Conservation (phyloP, 2,797 vertebrate genomes). For the Sebastes oblongus region DNA sequence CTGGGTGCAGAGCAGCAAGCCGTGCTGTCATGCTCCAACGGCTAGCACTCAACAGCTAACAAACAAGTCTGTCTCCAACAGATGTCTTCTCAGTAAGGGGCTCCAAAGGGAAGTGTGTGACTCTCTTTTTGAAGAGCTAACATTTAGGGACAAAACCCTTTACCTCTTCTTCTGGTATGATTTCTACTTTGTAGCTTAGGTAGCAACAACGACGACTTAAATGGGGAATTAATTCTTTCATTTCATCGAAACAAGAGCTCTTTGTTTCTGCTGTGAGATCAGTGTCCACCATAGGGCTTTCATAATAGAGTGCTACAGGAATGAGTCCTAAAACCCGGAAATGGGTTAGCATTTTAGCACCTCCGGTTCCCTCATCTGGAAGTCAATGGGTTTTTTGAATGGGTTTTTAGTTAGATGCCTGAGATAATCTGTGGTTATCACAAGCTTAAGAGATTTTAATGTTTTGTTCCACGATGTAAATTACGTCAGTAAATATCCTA, state of each 20-base stretch:
- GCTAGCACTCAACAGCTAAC: constrained; percentile 17
- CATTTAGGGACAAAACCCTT: constrained; percentile 8
- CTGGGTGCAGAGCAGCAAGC: constrained; percentile 7
- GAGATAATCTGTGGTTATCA: too few species aligned
- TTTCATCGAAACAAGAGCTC: constrained; percentile 46
- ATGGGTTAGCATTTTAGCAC: too few species aligned
- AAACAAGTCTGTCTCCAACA: constrained; percentile 59
- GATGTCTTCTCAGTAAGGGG: constrained; percentile 52
- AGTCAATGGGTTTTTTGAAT: too few species aligned
- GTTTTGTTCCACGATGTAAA: too few species aligned
- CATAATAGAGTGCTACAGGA: too few species aligned
- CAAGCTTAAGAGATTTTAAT: too few species aligned
- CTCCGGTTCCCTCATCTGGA: too few species aligned
- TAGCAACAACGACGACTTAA: background rate
- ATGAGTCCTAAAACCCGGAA: too few species aligned
- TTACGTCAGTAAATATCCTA: too few species aligned
- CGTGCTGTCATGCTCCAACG: background rate
- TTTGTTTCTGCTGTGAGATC: constrained; percentile 60
- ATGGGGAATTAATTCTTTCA: constrained; percentile 6
- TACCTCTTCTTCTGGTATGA: constrained; percentile 13
- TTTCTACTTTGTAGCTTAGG: constrained; percentile 18
- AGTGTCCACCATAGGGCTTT: background rate
- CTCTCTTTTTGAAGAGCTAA: constrained; percentile 13
- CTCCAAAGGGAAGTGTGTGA: constrained; percentile 28
- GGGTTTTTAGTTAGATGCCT: too few species aligned